A percentile compares a stretch with the other conserved stretches of the same genome.
Conservation (phyloP, 2,797 vertebrate species). For the Anguilla megastoma region DNA sequence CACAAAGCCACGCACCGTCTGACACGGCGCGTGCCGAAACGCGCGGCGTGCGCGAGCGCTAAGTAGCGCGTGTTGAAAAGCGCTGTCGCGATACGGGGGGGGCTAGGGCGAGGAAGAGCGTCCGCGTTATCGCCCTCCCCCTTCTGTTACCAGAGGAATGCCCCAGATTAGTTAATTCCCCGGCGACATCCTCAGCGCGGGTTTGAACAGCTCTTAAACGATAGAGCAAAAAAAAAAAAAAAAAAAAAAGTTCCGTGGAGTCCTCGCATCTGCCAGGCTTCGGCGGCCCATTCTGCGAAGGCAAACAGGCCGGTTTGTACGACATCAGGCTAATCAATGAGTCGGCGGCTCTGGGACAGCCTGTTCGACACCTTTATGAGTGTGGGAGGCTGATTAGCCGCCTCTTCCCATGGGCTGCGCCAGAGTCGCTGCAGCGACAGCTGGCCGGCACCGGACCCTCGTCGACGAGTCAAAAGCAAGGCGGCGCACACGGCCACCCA, state of each 20-base stretch:
- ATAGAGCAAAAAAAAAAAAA: not conserved
- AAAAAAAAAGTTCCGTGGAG: no score
- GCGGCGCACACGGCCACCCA: constrained; percentile 74
- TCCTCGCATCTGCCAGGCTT: constrained; percentile 56
- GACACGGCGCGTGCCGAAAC: not conserved
- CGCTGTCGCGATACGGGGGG: not conserved
- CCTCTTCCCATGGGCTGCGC: constrained; percentile 76
- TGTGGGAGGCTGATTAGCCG: constrained; percentile 82
- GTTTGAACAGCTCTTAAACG: not conserved
- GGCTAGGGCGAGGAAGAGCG: not conserved
- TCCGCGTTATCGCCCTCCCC: not conserved
- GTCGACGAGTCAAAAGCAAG: constrained; percentile 74
- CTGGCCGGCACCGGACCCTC: constrained; percentile 77
- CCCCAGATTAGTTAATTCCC: not conserved
- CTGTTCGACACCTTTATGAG: constrained; percentile 77
- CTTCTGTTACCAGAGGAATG: not conserved
- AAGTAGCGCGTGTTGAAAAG: constrained; percentile 13
- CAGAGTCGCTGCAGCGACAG: constrained; percentile 71
- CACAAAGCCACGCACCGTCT: not conserved
- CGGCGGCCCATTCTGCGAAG: constrained; percentile 63
- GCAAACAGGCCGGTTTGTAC: constrained; percentile 58
- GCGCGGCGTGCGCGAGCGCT: not conserved
- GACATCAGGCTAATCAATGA: constrained; percentile 73
- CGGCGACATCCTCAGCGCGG: not conserved
- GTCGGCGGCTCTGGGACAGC: constrained; percentile 64